Evolutionary conservation across 2,888 invertebrate genomes (phyloP).

Genomic region (Diaphora mendica): DNA sequence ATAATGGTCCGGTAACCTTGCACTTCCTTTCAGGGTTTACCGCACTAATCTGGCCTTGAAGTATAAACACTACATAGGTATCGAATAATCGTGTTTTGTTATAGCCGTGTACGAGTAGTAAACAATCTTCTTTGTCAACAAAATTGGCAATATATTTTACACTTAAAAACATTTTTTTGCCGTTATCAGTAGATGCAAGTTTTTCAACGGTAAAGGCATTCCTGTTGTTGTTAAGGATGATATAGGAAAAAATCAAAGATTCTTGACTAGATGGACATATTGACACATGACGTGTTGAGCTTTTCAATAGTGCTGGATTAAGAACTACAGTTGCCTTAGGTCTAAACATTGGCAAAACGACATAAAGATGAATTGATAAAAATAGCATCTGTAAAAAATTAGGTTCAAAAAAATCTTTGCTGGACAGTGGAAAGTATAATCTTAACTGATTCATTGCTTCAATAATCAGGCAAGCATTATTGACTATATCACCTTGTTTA

Average conservation of each 20-base stretch:
- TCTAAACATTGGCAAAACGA: slow-evolving; percentile 83
- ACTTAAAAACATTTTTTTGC: slow-evolving; percentile 71
- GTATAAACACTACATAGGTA: slow-evolving; percentile 73
- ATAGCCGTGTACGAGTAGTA: slow-evolving; percentile 76
- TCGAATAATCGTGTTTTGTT: slow-evolving; percentile 82
- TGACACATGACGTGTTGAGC: slow-evolving; percentile 69
- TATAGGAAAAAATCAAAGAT: slow-evolving; percentile 67
- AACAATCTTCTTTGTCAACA: slow-evolving; percentile 65
- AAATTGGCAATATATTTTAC: slow-evolving; percentile 78
- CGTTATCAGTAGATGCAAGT: slow-evolving; percentile 65
- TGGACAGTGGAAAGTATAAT: slow-evolving; percentile 84
- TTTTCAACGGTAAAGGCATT: slow-evolving; percentile 77
- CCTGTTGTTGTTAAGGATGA: slow-evolving; percentile 68
- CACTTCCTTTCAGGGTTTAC: slow-evolving; percentile 73
- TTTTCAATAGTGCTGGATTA: slow-evolving; percentile 77
- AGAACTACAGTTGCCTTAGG: slow-evolving; percentile 77
- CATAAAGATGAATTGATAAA: slow-evolving; percentile 85
- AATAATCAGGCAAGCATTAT: slow-evolving; percentile 86
- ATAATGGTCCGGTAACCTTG: slow-evolving; percentile 76
- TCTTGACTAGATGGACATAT: slow-evolving; percentile 78
- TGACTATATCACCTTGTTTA: slow-evolving; percentile 75
- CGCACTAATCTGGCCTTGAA: slow-evolving; percentile 67
- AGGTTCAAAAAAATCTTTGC: slow-evolving; percentile 82
- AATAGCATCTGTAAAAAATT: slow-evolving; percentile 87
- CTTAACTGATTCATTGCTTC: slow-evolving; percentile 84